Evolutionary conservation across 2,797 vertebrate species (phyloP).

Genomic region (Cuniculus paca): DNA sequence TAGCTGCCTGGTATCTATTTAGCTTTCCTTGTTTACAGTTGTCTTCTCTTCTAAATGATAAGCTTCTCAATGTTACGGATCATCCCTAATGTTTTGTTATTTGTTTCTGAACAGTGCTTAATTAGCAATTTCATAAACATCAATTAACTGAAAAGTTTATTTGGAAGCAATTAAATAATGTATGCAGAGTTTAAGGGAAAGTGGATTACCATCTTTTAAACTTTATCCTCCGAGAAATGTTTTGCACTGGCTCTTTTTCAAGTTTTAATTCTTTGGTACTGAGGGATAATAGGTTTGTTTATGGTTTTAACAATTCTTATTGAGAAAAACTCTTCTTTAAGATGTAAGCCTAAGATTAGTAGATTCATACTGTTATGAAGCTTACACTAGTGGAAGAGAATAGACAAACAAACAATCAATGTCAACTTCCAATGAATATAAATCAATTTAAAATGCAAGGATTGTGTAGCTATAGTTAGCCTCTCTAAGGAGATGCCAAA

Average conservation of each 20-base stretch:
- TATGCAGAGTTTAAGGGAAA: conserved; percentile 21
- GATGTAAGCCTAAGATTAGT: background rate
- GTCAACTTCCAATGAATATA: background rate
- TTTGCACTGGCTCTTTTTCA: background rate
- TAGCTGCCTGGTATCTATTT: background rate
- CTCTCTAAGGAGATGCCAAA: background rate
- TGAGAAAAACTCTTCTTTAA: conserved; percentile 8
- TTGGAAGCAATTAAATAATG: background rate
- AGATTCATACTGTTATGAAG: background rate
- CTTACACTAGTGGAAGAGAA: background rate
- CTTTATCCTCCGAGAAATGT: background rate
- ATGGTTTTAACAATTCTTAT: background rate
- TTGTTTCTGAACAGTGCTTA: conserved; percentile 2
- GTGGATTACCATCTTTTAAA: background rate
- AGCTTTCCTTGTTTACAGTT: background rate
- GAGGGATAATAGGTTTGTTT: background rate
- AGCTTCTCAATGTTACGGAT: background rate
- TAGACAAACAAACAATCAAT: background rate
- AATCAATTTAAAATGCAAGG: background rate
- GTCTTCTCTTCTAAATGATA: conserved; percentile 3
- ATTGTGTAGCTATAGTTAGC: background rate
- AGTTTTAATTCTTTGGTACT: conserved; percentile 27
- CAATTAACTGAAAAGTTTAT: background rate
- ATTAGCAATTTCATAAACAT: conserved; percentile 38
- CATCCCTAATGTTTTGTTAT: background rate